Evolutionary conservation across 2,113 vertebrate genomes (phyloP), one percentile per base, ranked within the genome.

Genomic region (Campylorhamphus procurvoides): DNA sequence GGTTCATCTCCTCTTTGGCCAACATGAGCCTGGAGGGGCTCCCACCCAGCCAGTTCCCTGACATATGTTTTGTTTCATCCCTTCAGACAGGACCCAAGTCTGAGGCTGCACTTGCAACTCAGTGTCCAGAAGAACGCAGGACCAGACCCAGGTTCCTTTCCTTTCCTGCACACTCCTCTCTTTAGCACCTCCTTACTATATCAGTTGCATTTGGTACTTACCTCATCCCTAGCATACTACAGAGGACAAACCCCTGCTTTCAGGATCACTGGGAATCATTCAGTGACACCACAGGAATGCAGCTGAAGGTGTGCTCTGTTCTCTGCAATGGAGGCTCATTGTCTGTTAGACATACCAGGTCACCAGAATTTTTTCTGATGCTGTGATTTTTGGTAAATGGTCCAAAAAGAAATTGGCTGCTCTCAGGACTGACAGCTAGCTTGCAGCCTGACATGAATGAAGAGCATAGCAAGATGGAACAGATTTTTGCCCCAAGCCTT

Each of bases 401-500:
- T 78, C 71, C 60, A 52, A 53, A 73, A 50, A 60, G 37, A 88
- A 62, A 33, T 39, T 86, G 33, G 24, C 58, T 82, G 47, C 50
- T 64, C 37, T 62, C 83, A 68, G 47, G 46, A 86, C 29, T 86
- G 95, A 93, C 85, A 94, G 89, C 84, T 68, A 89, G 62, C 83
- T 90, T 79, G 55, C 58, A 95, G 78, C 39, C 35, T 93, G 91
- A 80, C 95, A 77, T 31, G 7, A 92, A 79, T 78, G 81, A 89
- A 84, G 27, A 91, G 58, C 29, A 39, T 7, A 56, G 77, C 62
- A 87, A 92, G 85, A 71, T 68, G 73, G 76, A 92, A 92, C 88
- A 96, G 87, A 86, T 93, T 96, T 93, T 90, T 94, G 76, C 85
- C 64, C 20, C 47, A 53, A 90, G 83, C 31, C 56, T 64, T 86